Conservation (phyloP, 2,113 vertebrate species). For the Erpornis zantholeuca region DNA sequence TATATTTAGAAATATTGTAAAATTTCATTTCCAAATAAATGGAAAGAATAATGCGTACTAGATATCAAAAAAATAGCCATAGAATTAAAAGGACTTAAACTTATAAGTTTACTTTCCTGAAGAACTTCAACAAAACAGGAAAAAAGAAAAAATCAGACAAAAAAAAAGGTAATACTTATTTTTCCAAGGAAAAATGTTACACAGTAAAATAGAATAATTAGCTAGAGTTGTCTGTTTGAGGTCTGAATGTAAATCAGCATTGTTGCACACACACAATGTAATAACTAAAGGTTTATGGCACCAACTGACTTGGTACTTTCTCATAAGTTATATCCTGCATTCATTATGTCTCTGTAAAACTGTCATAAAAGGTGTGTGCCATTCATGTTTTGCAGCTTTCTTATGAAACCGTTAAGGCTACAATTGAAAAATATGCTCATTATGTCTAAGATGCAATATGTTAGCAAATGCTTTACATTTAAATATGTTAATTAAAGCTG, state of each 20-base stretch:
- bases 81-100: not conserved
- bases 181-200: not conserved
- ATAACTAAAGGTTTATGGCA: conserved; percentile 20
- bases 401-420: not conserved
- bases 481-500: not conserved
- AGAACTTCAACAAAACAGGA: not conserved
- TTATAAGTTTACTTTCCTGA: not conserved
- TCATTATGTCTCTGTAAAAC: not conserved
- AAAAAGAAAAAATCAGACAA: not conserved
- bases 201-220: not conserved
- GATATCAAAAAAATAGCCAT: not conserved
- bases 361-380: not conserved
- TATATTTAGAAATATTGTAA: not conserved
- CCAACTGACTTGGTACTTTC: not conserved
- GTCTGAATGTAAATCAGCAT: not conserved
- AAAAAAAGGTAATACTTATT: not conserved
- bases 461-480: not conserved
- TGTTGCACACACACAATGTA: not conserved
- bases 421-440: not conserved
- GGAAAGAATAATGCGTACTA: not conserved
- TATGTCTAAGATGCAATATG: not conserved
- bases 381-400: not conserved
- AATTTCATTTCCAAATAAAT: not conserved
- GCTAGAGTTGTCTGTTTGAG: not conserved
- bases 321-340: not conserved